phyloP scores from a whole-genome alignment of 2,888 invertebrate species.

The Alloplasta piceator region DNA sequence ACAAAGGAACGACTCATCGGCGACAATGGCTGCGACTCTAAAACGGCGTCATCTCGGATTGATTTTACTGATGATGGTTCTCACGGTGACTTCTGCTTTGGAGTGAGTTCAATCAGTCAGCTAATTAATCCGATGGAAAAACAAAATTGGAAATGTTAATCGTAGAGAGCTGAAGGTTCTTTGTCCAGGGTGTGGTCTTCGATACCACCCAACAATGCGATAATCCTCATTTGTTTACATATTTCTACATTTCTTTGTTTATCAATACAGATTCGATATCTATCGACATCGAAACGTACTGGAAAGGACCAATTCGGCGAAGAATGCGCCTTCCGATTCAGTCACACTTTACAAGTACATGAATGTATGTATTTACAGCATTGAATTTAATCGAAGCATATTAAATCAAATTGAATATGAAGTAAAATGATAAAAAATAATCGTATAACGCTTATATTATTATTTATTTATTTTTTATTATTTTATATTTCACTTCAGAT shows the following conservation, averaged over 20 bases:
- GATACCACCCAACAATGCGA: too few species aligned
- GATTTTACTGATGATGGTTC: neutral
- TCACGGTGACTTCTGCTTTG: slow-evolving; percentile 14
- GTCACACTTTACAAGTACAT: slow-evolving; percentile 71
- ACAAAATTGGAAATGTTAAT: neutral
- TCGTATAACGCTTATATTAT: too few species aligned
- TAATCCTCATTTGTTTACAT: too few species aligned
- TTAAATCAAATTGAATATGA: too few species aligned
- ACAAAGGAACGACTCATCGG: neutral
- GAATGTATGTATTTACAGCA: slow-evolving; percentile 66
- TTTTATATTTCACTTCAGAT: too few species aligned
- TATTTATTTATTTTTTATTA: slow-evolving; percentile 1
- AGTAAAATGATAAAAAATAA: too few species aligned
- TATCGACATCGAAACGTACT: slow-evolving; percentile 55
- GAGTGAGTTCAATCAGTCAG: slow-evolving; percentile 21
- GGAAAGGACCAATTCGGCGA: slow-evolving; percentile 4
- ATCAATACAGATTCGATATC: slow-evolving; percentile 64
- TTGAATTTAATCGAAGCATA: neutral
- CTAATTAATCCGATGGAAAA: neutral
- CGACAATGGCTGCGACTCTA: slow-evolving; percentile 4
- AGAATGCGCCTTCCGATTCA: slow-evolving; percentile 52
- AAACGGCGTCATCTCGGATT: neutral
- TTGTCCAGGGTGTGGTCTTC: too few species aligned
- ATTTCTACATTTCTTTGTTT: slow-evolving; percentile 10
- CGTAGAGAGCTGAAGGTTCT: neutral